Evolutionary conservation across 2,888 invertebrate genomes (phyloP).

Genomic region (Conops quadrifasciatus): DNA sequence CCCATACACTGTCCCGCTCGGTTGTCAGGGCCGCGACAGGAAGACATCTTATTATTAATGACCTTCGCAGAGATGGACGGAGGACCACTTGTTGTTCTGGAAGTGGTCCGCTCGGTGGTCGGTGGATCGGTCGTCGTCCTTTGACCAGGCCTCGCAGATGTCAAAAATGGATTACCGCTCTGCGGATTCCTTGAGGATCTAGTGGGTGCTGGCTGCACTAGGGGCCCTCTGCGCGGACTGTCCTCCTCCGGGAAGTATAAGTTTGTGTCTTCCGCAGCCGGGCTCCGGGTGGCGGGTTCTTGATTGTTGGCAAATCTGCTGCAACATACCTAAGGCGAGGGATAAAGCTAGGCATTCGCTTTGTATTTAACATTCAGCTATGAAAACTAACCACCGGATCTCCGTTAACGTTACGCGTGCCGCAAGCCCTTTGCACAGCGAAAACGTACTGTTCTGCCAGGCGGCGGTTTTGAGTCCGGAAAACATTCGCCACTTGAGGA

Average conservation of each 20-base stretch:
- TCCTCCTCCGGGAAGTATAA: slow-evolving; percentile 45
- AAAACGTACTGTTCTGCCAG: slow-evolving; percentile 56
- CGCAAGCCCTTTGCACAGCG: slow-evolving; percentile 57
- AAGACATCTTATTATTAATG: slow-evolving; percentile 40
- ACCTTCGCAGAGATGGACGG: slow-evolving; percentile 41
- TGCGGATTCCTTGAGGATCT: slow-evolving; percentile 11
- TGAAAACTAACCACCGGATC: slow-evolving; percentile 59
- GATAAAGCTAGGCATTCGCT: background rate
- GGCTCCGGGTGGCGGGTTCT: slow-evolving; percentile 22
- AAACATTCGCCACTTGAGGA: slow-evolving; percentile 56
- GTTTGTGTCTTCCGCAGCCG: slow-evolving; percentile 46
- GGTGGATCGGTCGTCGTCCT: slow-evolving; percentile 19
- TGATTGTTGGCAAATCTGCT: slow-evolving; percentile 47
- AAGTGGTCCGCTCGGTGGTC: slow-evolving; percentile 28
- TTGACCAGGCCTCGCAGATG: slow-evolving; percentile 38
- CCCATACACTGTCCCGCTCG: slow-evolving; percentile 54
- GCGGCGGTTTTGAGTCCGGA: slow-evolving; percentile 48
- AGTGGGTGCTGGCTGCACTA: background rate
- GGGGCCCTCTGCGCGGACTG: slow-evolving; percentile 26
- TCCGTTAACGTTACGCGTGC: slow-evolving; percentile 54
- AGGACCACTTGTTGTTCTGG: slow-evolving; percentile 38
- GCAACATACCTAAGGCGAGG: slow-evolving; percentile 54
- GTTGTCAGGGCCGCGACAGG: slow-evolving; percentile 51
- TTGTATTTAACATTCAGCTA: background rate
- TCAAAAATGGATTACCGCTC: slow-evolving; percentile 47